Evolutionary conservation across 2,888 invertebrate species (phyloP).

Genomic region (Eugnorisma glareosa): DNA sequence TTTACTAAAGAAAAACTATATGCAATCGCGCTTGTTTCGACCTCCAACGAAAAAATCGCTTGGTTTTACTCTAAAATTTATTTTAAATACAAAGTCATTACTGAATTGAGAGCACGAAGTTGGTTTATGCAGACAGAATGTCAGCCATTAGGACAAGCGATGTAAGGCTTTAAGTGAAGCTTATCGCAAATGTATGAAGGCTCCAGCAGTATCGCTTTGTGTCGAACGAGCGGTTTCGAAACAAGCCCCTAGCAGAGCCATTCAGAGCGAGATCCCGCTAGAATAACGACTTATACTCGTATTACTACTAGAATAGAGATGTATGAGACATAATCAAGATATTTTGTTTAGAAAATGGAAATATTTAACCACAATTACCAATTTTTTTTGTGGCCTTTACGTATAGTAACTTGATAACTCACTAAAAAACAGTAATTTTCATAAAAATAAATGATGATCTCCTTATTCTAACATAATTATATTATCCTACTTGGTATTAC

Average conservation of each 20-base stretch:
- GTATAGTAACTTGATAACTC: not conserved
- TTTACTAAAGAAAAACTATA: not conserved
- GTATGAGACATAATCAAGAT: slow-evolving; percentile 3
- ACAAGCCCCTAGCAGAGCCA: slow-evolving; percentile 37
- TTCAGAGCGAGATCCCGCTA: slow-evolving; percentile 26
- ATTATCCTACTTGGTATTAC: not conserved
- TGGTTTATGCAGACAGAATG: slow-evolving; percentile 33
- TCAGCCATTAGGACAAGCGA: slow-evolving; percentile 42
- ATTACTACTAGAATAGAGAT: slow-evolving; percentile 2
- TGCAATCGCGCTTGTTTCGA: not conserved
- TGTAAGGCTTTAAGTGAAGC: slow-evolving; percentile 55
- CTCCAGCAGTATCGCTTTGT: slow-evolving; percentile 51
- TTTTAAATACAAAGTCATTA: not conserved
- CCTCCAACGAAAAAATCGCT: not conserved
- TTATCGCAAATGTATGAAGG: slow-evolving; percentile 58
- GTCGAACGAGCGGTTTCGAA: slow-evolving; percentile 52
- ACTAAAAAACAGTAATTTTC: not conserved
- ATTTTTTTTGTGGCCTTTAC: too few relatives aligned
- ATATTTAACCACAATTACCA: too few relatives aligned
- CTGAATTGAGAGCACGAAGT: not conserved
- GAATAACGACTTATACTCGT: slow-evolving; percentile 40
- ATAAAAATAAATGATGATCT: not conserved
- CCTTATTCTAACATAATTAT: not conserved
- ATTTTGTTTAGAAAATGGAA: too few relatives aligned
- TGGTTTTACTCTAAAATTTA: not conserved